Evolutionary conservation across 2,113 vertebrate genomes (phyloP).

Genomic region (Tragelaphus imberbis): DNA sequence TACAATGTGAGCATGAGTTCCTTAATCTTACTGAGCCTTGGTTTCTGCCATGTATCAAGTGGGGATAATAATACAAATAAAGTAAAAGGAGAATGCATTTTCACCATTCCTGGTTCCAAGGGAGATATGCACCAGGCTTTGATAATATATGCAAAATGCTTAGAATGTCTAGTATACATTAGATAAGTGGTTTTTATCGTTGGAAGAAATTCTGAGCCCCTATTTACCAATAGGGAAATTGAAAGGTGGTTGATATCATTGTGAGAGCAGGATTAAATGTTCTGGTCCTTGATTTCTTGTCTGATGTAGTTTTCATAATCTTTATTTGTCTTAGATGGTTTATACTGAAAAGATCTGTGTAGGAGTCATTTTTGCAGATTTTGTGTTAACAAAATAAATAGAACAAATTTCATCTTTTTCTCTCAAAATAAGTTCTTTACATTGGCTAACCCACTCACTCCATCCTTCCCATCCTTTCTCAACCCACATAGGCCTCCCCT

Average conservation of each 20-base stretch:
- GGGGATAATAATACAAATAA: background rate
- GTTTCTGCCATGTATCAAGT: background rate
- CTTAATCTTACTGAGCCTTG: background rate
- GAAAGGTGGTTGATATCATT: background rate
- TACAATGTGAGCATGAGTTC: background rate
- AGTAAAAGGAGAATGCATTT: background rate
- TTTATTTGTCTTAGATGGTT: background rate
- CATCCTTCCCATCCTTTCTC: background rate
- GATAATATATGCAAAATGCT: background rate
- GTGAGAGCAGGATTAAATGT: background rate
- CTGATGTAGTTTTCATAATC: background rate
- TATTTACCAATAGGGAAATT: background rate
- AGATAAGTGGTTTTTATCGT: background rate
- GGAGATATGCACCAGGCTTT: background rate
- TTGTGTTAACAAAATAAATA: conserved; percentile 10
- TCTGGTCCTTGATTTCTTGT: background rate
- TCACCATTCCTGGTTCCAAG: background rate
- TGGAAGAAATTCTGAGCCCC: background rate
- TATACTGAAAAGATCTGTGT: background rate
- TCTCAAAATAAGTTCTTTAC: background rate
- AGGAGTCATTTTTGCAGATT: background rate
- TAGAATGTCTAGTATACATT: background rate
- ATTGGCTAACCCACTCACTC: background rate
- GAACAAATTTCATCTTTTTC: background rate
- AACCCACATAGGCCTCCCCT: background rate